Base-by-base conservation (phyloP, 2,888 invertebrate genomes). In the Dioctria linearis region DNA sequence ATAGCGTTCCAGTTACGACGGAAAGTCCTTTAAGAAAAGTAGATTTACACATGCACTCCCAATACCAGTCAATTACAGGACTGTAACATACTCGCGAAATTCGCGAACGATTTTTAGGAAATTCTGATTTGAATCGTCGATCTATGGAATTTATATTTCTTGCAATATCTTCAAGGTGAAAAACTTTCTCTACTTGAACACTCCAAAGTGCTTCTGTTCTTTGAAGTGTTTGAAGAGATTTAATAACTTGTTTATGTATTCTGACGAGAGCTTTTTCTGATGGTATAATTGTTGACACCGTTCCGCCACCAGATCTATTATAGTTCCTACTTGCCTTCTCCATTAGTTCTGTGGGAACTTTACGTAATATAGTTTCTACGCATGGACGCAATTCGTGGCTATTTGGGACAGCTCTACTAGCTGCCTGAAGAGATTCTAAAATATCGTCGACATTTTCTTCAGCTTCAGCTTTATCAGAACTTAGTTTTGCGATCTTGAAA, bases 391-490 rank as follows among this genome's bases (percentile, higher is more conserved):
- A 90, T 0, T 94, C 93, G 88, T 96, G 95, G 4, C 93, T 93
- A 0, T 93, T 91, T 25, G 92, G 92, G 61, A 98, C 93, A 0
- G 94, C 93, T 75, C 95, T 91, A 73, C 94, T 93, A 46, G 96
- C 93, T 69, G 95, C 93, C 88, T 96, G 95, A 63, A 98, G 90
- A 81, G 97, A 97, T 91, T 98, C 97, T 80, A 98, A 90, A 83
- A 98, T 94, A 90, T 98, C 98, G 88, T 98, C 98, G 1, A 99
- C 93, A 83, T 94, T 95, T 89, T 99, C 99, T 88, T 99, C 98
- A 3, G 98, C 98, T 89, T 99, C 99, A 85, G 96, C 96, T 88
- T 97, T 97, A 86, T 99, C 99, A 3, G 95, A 94, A 87, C 96
- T 97, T 51, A 98, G 90, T 88, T 98, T 98, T 5, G 98, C 96